Base-by-base conservation (phyloP, 2,797 vertebrate genomes). In the Melanotaenia boesemani region DNA sequence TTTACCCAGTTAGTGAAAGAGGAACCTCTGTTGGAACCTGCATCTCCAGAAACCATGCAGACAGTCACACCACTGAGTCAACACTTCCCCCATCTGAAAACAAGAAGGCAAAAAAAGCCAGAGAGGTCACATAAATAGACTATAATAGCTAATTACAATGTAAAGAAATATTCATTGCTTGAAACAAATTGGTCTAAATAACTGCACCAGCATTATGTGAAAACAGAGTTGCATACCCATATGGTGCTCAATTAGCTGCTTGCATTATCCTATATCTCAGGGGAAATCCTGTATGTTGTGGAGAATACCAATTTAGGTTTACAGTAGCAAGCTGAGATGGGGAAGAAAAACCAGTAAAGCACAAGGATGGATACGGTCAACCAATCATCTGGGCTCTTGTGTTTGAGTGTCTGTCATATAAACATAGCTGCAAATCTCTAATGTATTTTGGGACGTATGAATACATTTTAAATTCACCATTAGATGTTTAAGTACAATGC, bases 1-100 rank as follows among this genome's bases (percentile, higher is more conserved):
- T 92, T 75, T 83, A 88, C 89, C 89, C 83, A 73, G 72, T 94
- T 86, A 94, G 74, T 88, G 81, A 81, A 86, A 79, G 64, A 67
- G 34, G 39, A 62, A 74, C 73, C 37, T 81, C 56, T 78, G 77
- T 72, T 60, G 88, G 72, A 85, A 90, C 71, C 86, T 80, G 84
- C 88, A 89, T 90, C 82, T 88, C 85, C 91, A 80, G 80, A 86
- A 89, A 90, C 86, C 71, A 70, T 81, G 79, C 68, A 77, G 80
- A 72, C 74, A 74, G 73, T 78, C 36, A 85, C 39, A 44, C 62
- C 63, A 77, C 56, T 60, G 36, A 70, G 56, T 13, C 36, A 83
- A 67, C 0, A 8, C 48, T 60, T 66, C 78, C 79, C 69, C 76
- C 89, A 93, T 92, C 93, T 92, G 64, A 1, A 85, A 76, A 67